These are phyloP conservation scores for Drosophila borealis DNA, from an alignment of 2,888 invertebrate species.

Conservation along the genomic window DNA sequence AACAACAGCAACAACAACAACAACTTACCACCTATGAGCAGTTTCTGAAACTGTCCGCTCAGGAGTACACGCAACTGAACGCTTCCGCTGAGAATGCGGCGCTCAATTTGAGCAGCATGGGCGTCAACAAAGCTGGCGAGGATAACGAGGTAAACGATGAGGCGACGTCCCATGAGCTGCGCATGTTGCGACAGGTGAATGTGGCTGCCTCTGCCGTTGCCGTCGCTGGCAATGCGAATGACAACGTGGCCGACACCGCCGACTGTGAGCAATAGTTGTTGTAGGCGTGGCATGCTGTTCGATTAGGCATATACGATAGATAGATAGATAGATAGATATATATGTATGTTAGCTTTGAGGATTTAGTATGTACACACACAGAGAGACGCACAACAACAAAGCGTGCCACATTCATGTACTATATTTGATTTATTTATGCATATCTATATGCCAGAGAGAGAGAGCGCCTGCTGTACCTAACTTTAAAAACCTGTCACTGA, in stretches of 20 bases:
- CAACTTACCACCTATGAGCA: constrained; percentile 78
- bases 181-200: constrained; percentile 57
- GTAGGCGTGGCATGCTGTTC: constrained; percentile 2
- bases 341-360: not conserved
- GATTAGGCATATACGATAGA: not conserved
- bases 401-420: not conserved
- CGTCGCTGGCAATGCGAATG: constrained; percentile 22
- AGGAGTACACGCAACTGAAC: constrained; percentile 63
- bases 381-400: not conserved
- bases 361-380: constrained; percentile 3
- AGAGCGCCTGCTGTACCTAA: not conserved
- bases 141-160: constrained; percentile 28
- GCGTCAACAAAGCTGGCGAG: constrained; percentile 35
- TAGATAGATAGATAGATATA: not conserved
- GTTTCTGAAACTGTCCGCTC: constrained; percentile 77
- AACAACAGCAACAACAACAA: constrained; percentile 29
- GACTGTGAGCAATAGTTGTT: constrained; percentile 46
- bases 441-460: not conserved
- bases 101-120: constrained; percentile 68
- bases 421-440: not conserved
- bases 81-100: constrained; percentile 64
- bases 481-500: not conserved
- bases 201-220: constrained; percentile 35
- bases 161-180: constrained; percentile 41
- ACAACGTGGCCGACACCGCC: constrained; percentile 29